Conservation (phyloP, 2,797 vertebrate genomes). For the Micrastur ruficollis region DNA sequence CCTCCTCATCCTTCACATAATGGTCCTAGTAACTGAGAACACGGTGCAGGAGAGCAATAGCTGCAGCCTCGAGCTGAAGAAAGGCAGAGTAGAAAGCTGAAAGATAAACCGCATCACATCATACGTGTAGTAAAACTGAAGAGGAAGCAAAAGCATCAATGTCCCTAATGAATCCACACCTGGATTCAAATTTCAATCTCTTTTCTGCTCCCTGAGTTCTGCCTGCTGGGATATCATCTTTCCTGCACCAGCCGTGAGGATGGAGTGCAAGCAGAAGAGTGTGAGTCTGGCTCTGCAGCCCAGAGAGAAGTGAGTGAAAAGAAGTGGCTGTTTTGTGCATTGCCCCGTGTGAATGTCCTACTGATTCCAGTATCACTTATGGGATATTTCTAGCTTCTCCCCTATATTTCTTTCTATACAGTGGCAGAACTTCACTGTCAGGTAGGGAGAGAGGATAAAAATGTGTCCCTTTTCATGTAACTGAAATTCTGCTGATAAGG, state of each 20-base stretch:
- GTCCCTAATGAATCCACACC: neutral
- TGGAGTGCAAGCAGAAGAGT: neutral
- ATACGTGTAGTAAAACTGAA: neutral
- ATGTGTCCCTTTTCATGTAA: neutral
- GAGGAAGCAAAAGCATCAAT: neutral
- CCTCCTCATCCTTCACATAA: neutral
- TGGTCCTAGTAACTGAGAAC: neutral
- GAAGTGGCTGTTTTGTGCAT: neutral
- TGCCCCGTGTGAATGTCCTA: neutral
- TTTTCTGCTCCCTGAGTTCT: neutral
- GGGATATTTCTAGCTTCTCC: neutral
- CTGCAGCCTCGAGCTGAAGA: neutral
- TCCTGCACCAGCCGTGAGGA: neutral
- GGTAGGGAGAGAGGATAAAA: neutral
- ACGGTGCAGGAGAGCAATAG: rapidly evolving
- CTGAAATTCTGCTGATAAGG: neutral
- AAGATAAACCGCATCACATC: rapidly evolving
- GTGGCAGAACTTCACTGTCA: neutral
- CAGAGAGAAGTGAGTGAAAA: neutral
- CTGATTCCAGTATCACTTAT: neutral
- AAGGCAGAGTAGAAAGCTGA: neutral
- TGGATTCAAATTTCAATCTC: neutral
- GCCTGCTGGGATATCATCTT: neutral
- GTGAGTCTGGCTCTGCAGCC: neutral
- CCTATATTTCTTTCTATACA: neutral